These are phyloP conservation scores for Cherax quadricarinatus DNA, from an alignment of 1,140 invertebrate species.

Conservation along the genomic window DNA sequence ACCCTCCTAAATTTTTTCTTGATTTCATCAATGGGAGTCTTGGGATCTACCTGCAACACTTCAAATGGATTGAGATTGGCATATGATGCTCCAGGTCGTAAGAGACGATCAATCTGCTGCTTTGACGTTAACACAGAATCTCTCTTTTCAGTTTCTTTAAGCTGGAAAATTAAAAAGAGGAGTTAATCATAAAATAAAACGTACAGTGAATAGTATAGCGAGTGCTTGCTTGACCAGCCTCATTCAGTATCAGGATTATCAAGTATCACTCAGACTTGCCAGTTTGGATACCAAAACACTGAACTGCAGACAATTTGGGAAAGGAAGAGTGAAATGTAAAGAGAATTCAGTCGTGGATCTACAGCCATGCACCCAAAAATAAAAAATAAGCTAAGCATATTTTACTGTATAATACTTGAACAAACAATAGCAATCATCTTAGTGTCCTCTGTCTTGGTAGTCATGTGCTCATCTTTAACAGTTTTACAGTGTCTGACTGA, in stretches of 20 bases:
- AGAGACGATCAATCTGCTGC: conserved; percentile 95
- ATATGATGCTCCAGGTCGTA: conserved; percentile 95
- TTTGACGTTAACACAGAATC: conserved; percentile 94
- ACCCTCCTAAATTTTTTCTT: conserved; percentile 97
- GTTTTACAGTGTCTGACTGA: too few relatives aligned
- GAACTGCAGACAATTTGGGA: too few relatives aligned
- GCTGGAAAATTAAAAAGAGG: conserved; percentile 79
- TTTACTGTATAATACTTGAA: too few relatives aligned
- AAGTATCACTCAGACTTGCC: neutral
- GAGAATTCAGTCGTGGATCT: too few relatives aligned
- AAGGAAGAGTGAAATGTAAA: too few relatives aligned
- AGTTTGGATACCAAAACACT: too few relatives aligned
- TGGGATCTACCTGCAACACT: conserved; percentile 96
- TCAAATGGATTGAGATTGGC: conserved; percentile 98
- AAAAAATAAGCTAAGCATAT: too few relatives aligned
- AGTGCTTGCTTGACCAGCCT: neutral
- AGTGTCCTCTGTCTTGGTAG: too few relatives aligned
- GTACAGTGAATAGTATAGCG: neutral
- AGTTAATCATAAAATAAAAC: neutral
- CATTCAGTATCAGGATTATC: neutral
- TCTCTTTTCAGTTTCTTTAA: conserved; percentile 96
- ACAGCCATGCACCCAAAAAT: too few relatives aligned
- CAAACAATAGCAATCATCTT: too few relatives aligned
- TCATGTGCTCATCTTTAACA: too few relatives aligned
- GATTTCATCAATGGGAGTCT: conserved; percentile 91